Base-by-base conservation (phyloP, 2,113 vertebrate species). In the Nothocercus julius region DNA sequence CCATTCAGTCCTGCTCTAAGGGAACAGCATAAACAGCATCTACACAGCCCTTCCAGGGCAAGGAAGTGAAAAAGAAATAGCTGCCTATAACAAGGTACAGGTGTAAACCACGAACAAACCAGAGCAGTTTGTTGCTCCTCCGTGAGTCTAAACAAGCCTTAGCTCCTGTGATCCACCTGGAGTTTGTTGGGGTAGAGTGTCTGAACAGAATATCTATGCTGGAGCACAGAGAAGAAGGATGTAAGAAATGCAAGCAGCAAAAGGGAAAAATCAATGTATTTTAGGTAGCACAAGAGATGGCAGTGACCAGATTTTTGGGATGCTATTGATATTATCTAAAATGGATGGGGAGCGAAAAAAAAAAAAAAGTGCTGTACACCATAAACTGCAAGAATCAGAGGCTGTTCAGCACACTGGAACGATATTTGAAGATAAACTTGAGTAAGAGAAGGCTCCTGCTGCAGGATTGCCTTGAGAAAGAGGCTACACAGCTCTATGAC, bases 21-120 rank as follows among this genome's bases (percentile, higher is more conserved):
- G 87, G 94, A 87, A 70, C 49, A 74, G 83, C 73, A 93, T 81
- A 94, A 89, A 70, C 54, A 83, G 80, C 80, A 93, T 69, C 83
- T 88, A 64, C 73, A 86, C 86, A 90, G 30, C 7, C 15, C 61
- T 93, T 80, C 73, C 77, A 93, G 93, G 27, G 73, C 64, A 83
- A 85, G 61, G 54, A 88, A 90, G 54, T 44, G 68, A 88, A 95
- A 95, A 83, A 45, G 16, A 76, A 83, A 51, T 16, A 76, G 54
- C 32, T 80, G 90, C 85, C 73, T 66, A 2, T 40, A 92, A 85
- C 61, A 83, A 86, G 68, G 40, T 92, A 80, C 80, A 90, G 63
- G 76, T 53, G 54, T 47, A 94, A 59, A 69, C 72, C 77, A 73
- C 73, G 89, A 85, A 62, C 49, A 85, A 92, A 80, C 28, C 85